These are phyloP conservation scores for Entomyzon cyanotis DNA, from an alignment of 2,113 vertebrate genomes.

Conservation along the genomic window DNA sequence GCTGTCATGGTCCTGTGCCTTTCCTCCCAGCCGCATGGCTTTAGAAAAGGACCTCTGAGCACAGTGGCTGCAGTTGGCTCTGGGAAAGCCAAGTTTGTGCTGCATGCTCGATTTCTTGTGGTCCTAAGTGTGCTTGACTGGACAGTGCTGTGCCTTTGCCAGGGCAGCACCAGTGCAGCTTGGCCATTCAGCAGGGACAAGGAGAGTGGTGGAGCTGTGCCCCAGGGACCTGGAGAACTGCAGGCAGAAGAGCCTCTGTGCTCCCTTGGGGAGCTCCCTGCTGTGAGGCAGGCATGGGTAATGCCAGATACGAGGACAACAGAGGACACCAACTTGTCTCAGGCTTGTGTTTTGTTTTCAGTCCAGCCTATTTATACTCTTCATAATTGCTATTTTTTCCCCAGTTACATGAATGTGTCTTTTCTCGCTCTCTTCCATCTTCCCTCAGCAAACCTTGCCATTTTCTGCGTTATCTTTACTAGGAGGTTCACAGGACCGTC, in stretches of 20 bases:
- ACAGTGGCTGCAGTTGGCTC: neutral
- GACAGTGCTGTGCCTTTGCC: neutral
- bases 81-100: neutral
- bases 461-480: neutral
- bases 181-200: accelerated
- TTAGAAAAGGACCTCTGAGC: neutral
- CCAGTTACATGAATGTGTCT: neutral
- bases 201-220: neutral
- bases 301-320: neutral
- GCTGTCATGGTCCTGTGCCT: neutral
- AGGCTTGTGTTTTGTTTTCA: constrained; percentile 32
- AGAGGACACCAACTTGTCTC: constrained; percentile 32
- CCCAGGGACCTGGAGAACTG: neutral
- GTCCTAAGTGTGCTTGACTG: neutral
- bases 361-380: constrained; percentile 49
- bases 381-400: constrained; percentile 33
- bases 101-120: neutral
- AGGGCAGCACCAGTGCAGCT: neutral
- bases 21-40: neutral
- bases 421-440: neutral
- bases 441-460: neutral
- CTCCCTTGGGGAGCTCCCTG: neutral
- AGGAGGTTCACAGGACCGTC: neutral
- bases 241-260: neutral
- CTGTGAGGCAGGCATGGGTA: neutral